Conservation (phyloP, 2,797 vertebrate genomes). For the Ammospiza maritima region DNA sequence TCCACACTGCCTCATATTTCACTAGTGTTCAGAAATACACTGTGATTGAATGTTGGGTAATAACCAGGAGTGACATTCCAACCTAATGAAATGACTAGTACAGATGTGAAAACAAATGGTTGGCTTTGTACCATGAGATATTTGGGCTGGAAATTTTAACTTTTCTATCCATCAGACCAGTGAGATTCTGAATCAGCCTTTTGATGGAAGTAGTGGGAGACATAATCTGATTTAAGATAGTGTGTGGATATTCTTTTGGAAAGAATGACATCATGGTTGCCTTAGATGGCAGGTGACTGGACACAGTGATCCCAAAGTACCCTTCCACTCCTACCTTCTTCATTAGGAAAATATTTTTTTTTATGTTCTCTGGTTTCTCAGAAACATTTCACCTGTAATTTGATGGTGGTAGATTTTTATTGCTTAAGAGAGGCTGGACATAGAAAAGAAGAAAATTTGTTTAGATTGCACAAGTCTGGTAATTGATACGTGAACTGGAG, state of each 20-base stretch:
- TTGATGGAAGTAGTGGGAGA: not conserved
- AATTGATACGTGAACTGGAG: slow-evolving; percentile 26
- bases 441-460: slow-evolving; percentile 2
- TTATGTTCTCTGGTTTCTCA: slow-evolving; percentile 11
- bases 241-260: not conserved
- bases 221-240: not conserved
- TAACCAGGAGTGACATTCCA: not conserved
- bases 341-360: slow-evolving; percentile 23
- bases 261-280: not conserved
- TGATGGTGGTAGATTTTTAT: slow-evolving; percentile 4
- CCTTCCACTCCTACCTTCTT: not conserved
- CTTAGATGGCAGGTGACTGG: not conserved
- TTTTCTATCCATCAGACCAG: not conserved
- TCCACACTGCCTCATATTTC: not conserved
- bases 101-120: not conserved
- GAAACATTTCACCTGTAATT: slow-evolving; percentile 17
- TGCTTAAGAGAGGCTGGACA: not conserved
- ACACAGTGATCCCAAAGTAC: not conserved
- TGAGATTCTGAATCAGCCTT: not conserved
- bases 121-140: not conserved
- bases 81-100: not conserved
- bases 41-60: not conserved
- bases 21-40: not conserved
- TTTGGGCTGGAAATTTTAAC: not conserved
- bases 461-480: slow-evolving; percentile 14